A percentile compares a stretch with the other conserved stretches of the same genome.
Evolutionary conservation across 2,888 invertebrate genomes (phyloP).

Genomic region (Synergus japonicus): DNA sequence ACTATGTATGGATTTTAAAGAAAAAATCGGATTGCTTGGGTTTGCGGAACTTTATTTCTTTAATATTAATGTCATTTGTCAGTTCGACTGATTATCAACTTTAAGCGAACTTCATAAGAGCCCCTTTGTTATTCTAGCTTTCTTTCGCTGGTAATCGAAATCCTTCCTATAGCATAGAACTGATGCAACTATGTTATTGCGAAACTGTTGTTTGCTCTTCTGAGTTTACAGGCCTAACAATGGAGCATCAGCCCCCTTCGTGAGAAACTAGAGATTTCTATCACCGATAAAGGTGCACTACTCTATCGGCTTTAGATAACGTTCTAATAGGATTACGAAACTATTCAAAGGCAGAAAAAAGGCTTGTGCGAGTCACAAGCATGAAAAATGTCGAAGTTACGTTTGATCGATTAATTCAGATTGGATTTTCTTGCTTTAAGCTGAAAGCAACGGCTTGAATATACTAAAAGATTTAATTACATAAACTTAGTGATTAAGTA

Average conservation of each 20-base stretch:
- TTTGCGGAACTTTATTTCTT: too few species aligned
- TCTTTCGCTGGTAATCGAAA: not conserved
- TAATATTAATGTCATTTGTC: too few species aligned
- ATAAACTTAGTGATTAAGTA: not conserved
- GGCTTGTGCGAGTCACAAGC: conserved; percentile 30
- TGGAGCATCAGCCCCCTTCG: conserved; percentile 47
- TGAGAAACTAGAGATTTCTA: conserved; percentile 51
- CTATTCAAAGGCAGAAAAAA: conserved; percentile 51
- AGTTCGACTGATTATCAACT: not conserved
- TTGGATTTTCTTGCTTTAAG: not conserved
- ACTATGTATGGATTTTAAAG: too few species aligned
- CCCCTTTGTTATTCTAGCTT: not conserved
- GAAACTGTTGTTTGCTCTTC: conserved; percentile 37
- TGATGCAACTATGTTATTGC: conserved; percentile 39
- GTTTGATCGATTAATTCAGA: conserved; percentile 24
- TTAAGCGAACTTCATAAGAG: not conserved
- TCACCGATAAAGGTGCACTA: conserved; percentile 49
- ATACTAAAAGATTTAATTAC: not conserved
- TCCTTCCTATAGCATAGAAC: not conserved
- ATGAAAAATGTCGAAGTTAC: conserved; percentile 11
- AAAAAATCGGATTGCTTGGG: too few species aligned
- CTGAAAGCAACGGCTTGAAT: not conserved
- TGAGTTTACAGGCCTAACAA: conserved; percentile 44
- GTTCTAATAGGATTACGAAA: conserved; percentile 60
- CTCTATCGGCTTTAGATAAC: conserved; percentile 53